Evolutionary conservation across 2,113 vertebrate species (phyloP), one percentile per base, ranked within the genome.

Genomic region (Larimichthys polyactis): DNA sequence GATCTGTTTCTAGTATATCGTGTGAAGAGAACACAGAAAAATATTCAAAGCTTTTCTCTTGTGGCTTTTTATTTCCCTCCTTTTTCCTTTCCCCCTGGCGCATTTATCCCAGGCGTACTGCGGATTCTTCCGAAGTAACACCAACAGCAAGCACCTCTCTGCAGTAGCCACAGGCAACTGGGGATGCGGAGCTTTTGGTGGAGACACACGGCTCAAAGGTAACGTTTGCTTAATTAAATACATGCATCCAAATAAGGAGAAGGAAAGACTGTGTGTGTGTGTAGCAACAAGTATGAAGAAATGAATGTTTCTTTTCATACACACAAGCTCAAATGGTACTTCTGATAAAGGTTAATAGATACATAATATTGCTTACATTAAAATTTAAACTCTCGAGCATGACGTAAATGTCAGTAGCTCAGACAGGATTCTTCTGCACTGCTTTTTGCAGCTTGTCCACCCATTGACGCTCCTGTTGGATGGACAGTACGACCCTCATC

Each of bases 61-160:
- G 36, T 40, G 36, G 36, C 8, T 46, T 46, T 46, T 46, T 46
- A 46, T 46, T 60, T n/a, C 19, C 20, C 4, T 29, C 4, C 82
- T 0, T 20, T 17, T 36, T 8, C 7, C 14, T 57, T 9, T 75
- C 48, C 22, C 64, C 32, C 7, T 49, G 1, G n/a, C 82, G 59
- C 57, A 22, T 66, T 78, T 5, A n/a, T 74, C 89, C n/a, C 82
- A 99, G 98, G 98, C 98, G 17, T 99, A 96, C 84, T 99, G 98
- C 81, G 97, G 98, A 70, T 99, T 99, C 92, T 90, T 91, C 79
- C 94, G 97, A 27, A 95, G 88, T 66, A 96, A 92, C 0, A 67
- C 93, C 75, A 93, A 96, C 84, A 91, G 94, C 46, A 94, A 96
- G 51, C 95, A 97, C 44, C 96, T 99, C 83, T 96, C 98, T 85